phyloP scores from a whole-genome alignment of 2,113 vertebrate genomes.

The Narcine bancroftii region DNA sequence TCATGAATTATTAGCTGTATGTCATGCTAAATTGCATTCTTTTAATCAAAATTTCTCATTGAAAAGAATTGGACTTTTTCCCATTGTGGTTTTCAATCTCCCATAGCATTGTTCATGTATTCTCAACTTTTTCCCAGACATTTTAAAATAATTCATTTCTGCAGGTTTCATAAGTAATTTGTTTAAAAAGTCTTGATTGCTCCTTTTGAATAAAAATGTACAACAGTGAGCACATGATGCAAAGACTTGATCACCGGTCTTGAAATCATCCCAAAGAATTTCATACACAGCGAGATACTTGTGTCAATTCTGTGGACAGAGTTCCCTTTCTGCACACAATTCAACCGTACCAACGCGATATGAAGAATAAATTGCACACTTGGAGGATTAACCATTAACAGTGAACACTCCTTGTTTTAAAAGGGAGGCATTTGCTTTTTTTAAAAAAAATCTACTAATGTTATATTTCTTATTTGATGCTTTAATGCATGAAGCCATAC shows the following conservation, averaged over 20 bases:
- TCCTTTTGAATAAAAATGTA: background rate
- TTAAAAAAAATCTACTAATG: too few relatives aligned
- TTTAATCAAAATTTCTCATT: background rate
- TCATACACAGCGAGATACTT: background rate
- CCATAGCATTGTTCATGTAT: background rate
- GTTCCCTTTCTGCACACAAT: background rate
- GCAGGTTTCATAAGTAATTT: background rate
- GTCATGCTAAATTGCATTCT: slow-evolving; percentile 18
- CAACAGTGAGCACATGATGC: background rate
- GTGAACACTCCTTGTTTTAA: too few relatives aligned
- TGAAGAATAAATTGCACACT: background rate
- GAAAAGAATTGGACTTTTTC: background rate
- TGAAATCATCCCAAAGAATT: background rate
- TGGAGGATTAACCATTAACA: too few relatives aligned
- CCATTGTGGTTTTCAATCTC: background rate
- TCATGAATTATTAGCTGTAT: background rate
- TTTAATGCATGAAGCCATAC: background rate
- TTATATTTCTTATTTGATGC: background rate
- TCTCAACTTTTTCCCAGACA: background rate
- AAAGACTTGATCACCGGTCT: background rate
- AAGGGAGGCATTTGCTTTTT: too few relatives aligned
- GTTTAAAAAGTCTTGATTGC: background rate
- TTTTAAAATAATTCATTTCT: slow-evolving; percentile 12
- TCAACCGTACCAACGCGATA: background rate
- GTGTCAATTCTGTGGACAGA: background rate